Base-by-base conservation (phyloP, 2,113 vertebrate genomes). In the Podarcis raffonei region DNA sequence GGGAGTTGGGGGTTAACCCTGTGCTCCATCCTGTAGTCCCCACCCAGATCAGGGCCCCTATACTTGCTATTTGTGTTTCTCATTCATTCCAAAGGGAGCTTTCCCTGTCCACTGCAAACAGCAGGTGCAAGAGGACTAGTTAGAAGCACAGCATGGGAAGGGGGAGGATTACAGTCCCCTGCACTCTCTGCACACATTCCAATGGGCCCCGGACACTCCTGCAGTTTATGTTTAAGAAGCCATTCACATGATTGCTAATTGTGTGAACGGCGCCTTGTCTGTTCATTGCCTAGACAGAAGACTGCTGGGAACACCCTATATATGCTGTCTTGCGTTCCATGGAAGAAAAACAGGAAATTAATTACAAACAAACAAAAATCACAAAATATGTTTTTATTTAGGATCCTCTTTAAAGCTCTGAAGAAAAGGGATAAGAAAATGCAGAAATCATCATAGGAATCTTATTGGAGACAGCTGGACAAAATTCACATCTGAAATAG, bases 401-500 rank as follows among this genome's bases (percentile, higher is more conserved):
- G 53, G 77, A 79, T 79, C 12, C 6, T 13, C n/a, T 39, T 30
- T 20, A 23, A 39, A 37, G 9, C 27, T 80, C 69, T 27, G 25
- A 4, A 71, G 6, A 66, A 71, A 57, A 80, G n/a, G 42, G 32
- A 48, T 23, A 71, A 6, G 48, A 53, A 86, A 83, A 42, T 25
- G 20, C 8, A 86, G 25, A 37, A 42, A 66, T n/a, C 69, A 62
- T 20, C 35, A 23, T 68, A 2, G 11, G 5, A 39, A 42, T 15
- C 42, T 53, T 23, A 23, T 9, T 30, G 42, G 59, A 12, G 12
- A 30, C 32, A 22, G 16, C 59, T 6, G 12, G 16, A 18, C n/a
- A 71, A 87, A 77, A 77, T 89, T 62, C n/a, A 90, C 78, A 27
- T 71, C 88, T 85, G 23, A 71, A 87, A 5, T 27, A 35, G 81